A percentile compares a stretch with the other conserved stretches of the same genome.
Conservation (phyloP, 2,888 invertebrate genomes). For the Cryptus armator region DNA sequence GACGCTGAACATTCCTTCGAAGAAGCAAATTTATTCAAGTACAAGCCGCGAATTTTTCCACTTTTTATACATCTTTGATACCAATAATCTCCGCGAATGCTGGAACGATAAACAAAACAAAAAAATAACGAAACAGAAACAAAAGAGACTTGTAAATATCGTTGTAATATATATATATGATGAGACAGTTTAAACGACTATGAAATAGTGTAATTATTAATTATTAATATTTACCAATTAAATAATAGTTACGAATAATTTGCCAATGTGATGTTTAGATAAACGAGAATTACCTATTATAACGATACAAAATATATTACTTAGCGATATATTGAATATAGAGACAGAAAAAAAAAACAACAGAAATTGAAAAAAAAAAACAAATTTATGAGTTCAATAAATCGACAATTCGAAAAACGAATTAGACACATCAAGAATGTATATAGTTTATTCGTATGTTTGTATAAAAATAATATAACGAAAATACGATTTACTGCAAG, state of each 20-base stretch:
- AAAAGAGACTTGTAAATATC: conserved; percentile 68
- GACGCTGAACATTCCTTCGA: conserved; percentile 62
- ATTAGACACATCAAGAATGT: conserved; percentile 45
- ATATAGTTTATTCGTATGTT: conserved; percentile 50
- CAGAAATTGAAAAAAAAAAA: conserved; percentile 31
- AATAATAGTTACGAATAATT: conserved; percentile 73
- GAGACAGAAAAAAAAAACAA: conserved; percentile 41
- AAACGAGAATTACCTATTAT: conserved; percentile 59
- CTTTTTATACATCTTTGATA: conserved; percentile 77
- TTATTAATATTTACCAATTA: conserved; percentile 72
- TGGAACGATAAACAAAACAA: conserved; percentile 36
- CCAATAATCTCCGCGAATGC: conserved; percentile 28
- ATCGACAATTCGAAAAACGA: conserved; percentile 27
- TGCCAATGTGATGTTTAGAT: conserved; percentile 83
- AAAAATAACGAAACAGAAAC: conserved; percentile 43
- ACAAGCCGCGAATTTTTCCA: conserved; percentile 74
- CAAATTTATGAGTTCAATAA: conserved; percentile 50
- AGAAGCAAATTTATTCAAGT: conserved; percentile 65
- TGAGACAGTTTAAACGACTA: conserved; percentile 61
- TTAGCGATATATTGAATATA: conserved; percentile 53
- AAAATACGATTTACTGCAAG: conserved; percentile 47
- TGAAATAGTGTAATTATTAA: conserved; percentile 70
- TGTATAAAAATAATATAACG: conserved; percentile 44
- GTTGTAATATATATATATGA: conserved; percentile 66
- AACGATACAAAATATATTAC: conserved; percentile 54